These are phyloP conservation scores for Aselliscus stoliczkanus DNA, from an alignment of 2,797 vertebrate species.

Conservation along the genomic window DNA sequence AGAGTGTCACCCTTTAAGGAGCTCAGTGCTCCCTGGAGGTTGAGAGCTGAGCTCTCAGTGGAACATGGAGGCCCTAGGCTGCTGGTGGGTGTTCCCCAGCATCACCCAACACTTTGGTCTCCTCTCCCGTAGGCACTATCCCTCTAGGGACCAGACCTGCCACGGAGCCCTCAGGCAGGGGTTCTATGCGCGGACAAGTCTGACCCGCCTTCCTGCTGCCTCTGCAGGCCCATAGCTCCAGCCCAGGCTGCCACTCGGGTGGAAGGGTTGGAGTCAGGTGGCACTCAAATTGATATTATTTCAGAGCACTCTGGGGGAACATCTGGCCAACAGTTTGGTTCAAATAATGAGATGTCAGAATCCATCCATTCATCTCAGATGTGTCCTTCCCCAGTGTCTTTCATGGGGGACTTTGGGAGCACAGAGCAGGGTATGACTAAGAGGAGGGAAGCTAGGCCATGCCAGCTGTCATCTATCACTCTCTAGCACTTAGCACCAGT, in stretches of 20 bases:
- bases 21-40: not conserved
- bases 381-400: not conserved
- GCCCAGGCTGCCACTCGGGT: not conserved
- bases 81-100: not conserved
- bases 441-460: not conserved
- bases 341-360: constrained; percentile 33
- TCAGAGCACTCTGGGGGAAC: not conserved
- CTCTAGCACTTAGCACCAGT: not conserved
- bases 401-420: not conserved
- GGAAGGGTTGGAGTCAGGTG: not conserved
- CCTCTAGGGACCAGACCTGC: not conserved
- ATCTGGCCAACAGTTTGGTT: not conserved
- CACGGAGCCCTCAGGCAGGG: not conserved
- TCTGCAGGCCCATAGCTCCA: not conserved
- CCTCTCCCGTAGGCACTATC: not conserved
- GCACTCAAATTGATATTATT: not conserved
- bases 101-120: not conserved
- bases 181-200: not conserved
- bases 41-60: not conserved
- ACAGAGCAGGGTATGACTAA: not conserved
- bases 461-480: not conserved
- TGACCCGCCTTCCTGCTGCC: not conserved
- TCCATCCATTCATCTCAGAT: constrained; percentile 1
- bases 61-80: not conserved
- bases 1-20: not conserved